phyloP scores from a whole-genome alignment of 2,113 vertebrate species.

The Apus apus region DNA sequence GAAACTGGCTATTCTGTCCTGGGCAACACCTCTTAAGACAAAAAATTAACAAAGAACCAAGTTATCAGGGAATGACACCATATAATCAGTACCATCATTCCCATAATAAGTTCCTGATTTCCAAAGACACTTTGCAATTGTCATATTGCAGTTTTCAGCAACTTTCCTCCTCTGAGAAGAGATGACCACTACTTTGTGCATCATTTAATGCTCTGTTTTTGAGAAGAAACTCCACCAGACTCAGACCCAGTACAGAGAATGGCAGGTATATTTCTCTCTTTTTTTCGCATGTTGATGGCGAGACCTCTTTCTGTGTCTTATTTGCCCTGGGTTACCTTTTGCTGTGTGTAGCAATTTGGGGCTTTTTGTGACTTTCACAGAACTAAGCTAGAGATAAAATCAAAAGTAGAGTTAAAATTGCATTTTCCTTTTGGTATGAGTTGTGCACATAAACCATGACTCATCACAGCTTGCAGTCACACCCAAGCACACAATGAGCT shows the following conservation, averaged over 20 bases:
- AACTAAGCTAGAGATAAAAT: constrained; percentile 27
- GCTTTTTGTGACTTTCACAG: background rate
- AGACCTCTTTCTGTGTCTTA: background rate
- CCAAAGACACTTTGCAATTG: background rate
- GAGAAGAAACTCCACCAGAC: background rate
- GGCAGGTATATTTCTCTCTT: background rate
- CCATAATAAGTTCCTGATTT: constrained; percentile 20
- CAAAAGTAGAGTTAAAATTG: constrained; percentile 19
- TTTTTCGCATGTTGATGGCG: background rate
- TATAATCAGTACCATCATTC: background rate
- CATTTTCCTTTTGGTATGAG: constrained; percentile 35
- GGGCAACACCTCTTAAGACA: background rate
- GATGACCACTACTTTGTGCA: background rate
- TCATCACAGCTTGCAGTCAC: constrained; percentile 51
- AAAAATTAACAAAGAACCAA: background rate
- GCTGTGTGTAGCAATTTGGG: background rate
- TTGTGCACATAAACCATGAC: constrained; percentile 16
- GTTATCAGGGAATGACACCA: background rate
- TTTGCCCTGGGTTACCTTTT: background rate
- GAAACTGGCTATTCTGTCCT: background rate
- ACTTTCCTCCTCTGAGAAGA: background rate
- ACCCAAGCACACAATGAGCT: background rate
- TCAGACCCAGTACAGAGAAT: background rate
- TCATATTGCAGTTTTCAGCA: background rate
- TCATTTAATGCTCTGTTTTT: background rate